Evolutionary conservation across 2,888 invertebrate genomes (phyloP).

Genomic region (Coenonympha glycerion): DNA sequence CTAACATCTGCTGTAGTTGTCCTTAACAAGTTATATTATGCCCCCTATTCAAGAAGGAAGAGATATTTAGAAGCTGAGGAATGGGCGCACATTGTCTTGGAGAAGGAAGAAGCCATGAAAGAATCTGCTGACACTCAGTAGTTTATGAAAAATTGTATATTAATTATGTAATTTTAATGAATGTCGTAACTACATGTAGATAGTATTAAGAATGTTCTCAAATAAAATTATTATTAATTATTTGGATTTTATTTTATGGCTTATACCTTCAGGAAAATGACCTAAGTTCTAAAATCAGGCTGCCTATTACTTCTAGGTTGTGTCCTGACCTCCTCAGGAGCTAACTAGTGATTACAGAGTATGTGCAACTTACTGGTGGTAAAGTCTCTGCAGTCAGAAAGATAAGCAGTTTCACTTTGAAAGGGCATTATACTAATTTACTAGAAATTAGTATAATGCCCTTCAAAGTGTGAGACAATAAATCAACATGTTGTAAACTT

Average conservation of each 20-base stretch:
- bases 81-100: constrained; percentile 57
- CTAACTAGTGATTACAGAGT: too few species aligned
- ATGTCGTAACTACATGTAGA: not conserved
- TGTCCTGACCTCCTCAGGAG: too few species aligned
- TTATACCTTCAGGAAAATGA: not conserved
- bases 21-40: constrained; percentile 42
- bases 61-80: constrained; percentile 49
- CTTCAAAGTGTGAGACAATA: too few species aligned
- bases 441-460: too few species aligned
- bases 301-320: too few species aligned
- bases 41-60: constrained; percentile 43
- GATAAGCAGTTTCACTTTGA: too few species aligned
- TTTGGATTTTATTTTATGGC: not conserved
- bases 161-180: constrained; percentile 9
- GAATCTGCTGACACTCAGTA: constrained; percentile 17
- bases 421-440: too few species aligned
- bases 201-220: not conserved
- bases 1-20: constrained; percentile 48
- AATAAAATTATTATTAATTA: not conserved
- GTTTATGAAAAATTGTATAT: not conserved
- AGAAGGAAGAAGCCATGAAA: constrained; percentile 48
- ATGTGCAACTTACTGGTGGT: too few species aligned
- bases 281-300: too few species aligned
- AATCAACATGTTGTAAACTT: too few species aligned
- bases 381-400: too few species aligned